phyloP scores from a whole-genome alignment of 2,113 vertebrate species.

The Quiscalus mexicanus region DNA sequence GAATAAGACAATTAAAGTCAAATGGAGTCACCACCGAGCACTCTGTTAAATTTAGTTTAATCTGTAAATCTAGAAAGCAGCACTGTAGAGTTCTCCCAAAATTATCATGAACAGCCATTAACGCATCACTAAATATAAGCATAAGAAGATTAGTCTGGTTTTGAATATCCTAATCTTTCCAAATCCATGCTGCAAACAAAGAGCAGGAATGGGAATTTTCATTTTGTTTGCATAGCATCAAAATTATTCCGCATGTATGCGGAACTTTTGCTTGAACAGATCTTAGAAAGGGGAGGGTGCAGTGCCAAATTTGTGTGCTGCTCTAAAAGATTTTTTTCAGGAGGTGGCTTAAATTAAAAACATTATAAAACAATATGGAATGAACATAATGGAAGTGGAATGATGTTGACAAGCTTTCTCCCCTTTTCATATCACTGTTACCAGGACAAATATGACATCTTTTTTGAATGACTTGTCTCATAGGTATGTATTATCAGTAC shows the following conservation, averaged over 20 bases:
- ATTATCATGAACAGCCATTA: not conserved
- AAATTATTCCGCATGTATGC: not conserved
- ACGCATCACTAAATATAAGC: not conserved
- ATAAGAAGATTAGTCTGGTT: conserved; percentile 34
- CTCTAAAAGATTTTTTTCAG: accelerated
- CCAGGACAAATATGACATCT: not conserved
- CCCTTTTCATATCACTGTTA: not conserved
- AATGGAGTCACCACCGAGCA: not conserved
- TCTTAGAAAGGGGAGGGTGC: not conserved
- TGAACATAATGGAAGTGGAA: not conserved
- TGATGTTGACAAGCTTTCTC: not conserved
- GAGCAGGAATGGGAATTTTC: not conserved
- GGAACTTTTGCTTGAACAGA: not conserved
- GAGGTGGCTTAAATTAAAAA: not conserved
- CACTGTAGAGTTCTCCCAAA: not conserved
- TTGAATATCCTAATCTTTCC: conserved; percentile 33
- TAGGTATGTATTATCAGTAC: not conserved
- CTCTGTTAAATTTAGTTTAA: not conserved
- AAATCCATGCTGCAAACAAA: not conserved
- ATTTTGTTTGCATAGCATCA: not conserved
- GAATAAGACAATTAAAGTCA: not conserved
- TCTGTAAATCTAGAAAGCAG: not conserved
- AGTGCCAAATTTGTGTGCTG: not conserved
- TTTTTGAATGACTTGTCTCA: not conserved
- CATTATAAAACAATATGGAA: not conserved